A percentile compares a stretch with the other conserved stretches of the same genome.
Conservation (phyloP, 2,797 vertebrate species). For the Valencia hispanica region DNA sequence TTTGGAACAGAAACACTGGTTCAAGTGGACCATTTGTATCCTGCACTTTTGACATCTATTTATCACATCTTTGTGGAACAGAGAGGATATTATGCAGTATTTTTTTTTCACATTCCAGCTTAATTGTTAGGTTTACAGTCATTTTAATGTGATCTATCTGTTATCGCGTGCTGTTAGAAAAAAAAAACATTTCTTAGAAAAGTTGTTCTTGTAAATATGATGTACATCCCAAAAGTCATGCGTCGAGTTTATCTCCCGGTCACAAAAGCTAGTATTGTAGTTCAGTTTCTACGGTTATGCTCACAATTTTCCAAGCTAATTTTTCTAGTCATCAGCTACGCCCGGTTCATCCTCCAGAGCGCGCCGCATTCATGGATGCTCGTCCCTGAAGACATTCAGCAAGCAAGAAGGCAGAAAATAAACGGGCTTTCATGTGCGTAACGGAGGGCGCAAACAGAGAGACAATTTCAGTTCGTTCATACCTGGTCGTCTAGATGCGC, state of each 20-base stretch:
- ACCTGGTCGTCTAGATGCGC: neutral
- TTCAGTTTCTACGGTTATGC: neutral
- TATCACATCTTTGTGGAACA: neutral
- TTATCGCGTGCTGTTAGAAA: neutral
- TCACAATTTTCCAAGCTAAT: neutral
- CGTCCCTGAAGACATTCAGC: neutral
- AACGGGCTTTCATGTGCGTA: neutral
- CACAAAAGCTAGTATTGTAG: neutral
- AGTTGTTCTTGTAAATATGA: neutral
- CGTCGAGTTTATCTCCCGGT: neutral
- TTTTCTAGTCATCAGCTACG: neutral
- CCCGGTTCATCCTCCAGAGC: neutral
- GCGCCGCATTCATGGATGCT: neutral
- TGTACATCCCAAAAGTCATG: neutral
- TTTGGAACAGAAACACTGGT: neutral
- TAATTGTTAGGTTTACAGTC: neutral
- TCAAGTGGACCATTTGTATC: neutral
- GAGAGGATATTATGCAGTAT: neutral
- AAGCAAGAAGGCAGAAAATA: neutral
- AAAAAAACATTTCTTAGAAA: neutral
- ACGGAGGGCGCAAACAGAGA: neutral
- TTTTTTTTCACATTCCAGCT: neutral
- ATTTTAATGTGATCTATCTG: neutral
- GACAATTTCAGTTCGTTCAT: neutral
- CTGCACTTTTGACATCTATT: neutral